Evolutionary conservation across 30 jellyfish, hydroid and myxozoan species (phyloP), one percentile per base, ranked within the genome.

Genomic region (Turritopsis rubra): DNA sequence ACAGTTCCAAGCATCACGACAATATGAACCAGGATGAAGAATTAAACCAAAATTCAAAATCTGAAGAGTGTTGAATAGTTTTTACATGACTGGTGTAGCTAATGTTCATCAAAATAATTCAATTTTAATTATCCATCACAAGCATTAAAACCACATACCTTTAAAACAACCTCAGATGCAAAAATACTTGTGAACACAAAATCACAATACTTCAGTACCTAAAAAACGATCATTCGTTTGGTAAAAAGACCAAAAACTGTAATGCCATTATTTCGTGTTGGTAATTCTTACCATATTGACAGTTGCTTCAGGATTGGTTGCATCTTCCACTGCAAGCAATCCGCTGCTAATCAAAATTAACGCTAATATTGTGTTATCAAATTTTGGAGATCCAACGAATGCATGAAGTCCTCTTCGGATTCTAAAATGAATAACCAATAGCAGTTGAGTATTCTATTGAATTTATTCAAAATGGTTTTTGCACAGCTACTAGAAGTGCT

Each of bases 11-110:
- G 83, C 53, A 26, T 83, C 91, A 18, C 96, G 84, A 72, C 81
- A 88, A 71, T 82, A 88, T 72, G 96, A 88, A 30, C 89, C 89
- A n/a, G 91, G 88, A 70, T 88, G 96, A 79, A 88, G 82, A 21
- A 79, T 78, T 1, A 77, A 84, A 19, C 96, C 96, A 74, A 73
- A 88, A 65, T 88, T 88, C 19, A 88, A 18, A 8, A 76, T 22
- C 84, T 76, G 29, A 66, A 17, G 30, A 25, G 30, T n/a, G 9
- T n/a, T 41, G 5, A 13, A 41, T 3, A 41, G 60, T 41, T 41
- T 41, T 41, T 5, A 41, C 60, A 41, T 3, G 60, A 41, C 9
- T 41, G 9, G 60, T n/a, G n/a, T n/a, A n/a, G n/a, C n/a, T n/a
- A n/a, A n/a, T n/a, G n/a, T n/a, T n/a, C n/a, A n/a, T n/a, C n/a